Base-by-base conservation (phyloP, 2,888 invertebrate species). In the Eupithecia vulgata region DNA sequence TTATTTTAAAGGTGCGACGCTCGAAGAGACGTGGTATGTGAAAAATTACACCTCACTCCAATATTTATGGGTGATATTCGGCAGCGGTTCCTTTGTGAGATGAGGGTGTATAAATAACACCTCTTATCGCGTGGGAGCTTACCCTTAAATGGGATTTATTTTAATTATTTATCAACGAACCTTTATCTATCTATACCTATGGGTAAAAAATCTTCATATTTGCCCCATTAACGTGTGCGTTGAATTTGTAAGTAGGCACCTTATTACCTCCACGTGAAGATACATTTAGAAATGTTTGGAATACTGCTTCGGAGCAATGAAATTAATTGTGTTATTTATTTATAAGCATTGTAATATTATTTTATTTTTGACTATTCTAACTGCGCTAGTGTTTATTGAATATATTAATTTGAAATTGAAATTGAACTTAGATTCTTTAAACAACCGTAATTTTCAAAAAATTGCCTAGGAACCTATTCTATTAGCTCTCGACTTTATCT, bases 11-110 rank as follows among this genome's bases (percentile, higher is more conserved):
- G 94, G 94, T 94, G 94, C 94, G 94, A 93, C 93, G 93, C 90
- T 90, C 93, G 91, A 89, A 87, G 86, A 91, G 93, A 93, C 92
- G 88, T 92, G 94, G 94, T 94, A 94, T 94, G 94, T 94, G 94
- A 94, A 94, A 94, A 94, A 94, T 94, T 94, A 94, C 94, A 94
- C 94, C 94, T 94, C 93, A 91, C 90, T 87, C 94, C 94, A 94
- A 94, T 94, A 94, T 94, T 94, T 94, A 94, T 94, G 94, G 94
- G 92, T 93, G 93, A 94, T 94, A 94, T 94, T 94, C 93, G 94
- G 94, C 94, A 93, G 94, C 94, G 94, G 94, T 91, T 89, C 92
- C 94, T 94, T 94, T 94, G 94, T 94, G 88, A 87, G 90, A 89
- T 90, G 93, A 92, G 92, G 92, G 92, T 92, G 92, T 92, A 94